Evolutionary conservation across 2,888 invertebrate genomes (phyloP).

Genomic region (Rhamphomyia laevipes): DNA sequence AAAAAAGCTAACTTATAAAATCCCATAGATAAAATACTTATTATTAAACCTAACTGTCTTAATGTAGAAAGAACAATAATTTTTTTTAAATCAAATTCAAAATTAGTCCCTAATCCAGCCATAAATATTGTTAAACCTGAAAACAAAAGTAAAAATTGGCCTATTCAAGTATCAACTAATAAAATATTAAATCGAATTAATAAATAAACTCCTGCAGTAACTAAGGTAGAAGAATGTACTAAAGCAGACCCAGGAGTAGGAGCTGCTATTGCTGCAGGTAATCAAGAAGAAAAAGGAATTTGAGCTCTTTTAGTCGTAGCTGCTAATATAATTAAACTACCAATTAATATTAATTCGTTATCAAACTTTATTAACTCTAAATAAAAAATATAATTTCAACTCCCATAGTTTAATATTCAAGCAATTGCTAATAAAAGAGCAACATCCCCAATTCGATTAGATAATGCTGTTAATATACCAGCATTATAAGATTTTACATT

Average conservation of each 20-base stretch:
- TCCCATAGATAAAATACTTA: slow-evolving; percentile 48
- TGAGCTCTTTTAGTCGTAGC: too few relatives aligned
- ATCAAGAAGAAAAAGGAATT: too few relatives aligned
- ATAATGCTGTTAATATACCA: slow-evolving; percentile 58
- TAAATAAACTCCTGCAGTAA: too few relatives aligned
- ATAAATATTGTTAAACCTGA: slow-evolving; percentile 49
- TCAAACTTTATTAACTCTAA: slow-evolving; percentile 40
- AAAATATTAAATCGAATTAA: too few relatives aligned
- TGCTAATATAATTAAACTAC: too few relatives aligned
- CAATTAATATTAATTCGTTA: slow-evolving; percentile 38
- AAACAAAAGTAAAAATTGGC: too few relatives aligned
- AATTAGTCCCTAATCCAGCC: slow-evolving; percentile 47
- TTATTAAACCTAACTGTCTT: slow-evolving; percentile 64
- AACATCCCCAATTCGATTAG: slow-evolving; percentile 64
- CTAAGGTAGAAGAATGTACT: too few relatives aligned
- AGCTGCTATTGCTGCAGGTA: too few relatives aligned
- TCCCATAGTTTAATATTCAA: slow-evolving; percentile 44
- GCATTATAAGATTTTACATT: slow-evolving; percentile 56
- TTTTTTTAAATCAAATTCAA: slow-evolving; percentile 63
- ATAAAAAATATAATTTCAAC: slow-evolving; percentile 45
- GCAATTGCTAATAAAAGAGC: slow-evolving; percentile 49
- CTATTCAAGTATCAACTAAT: too few relatives aligned
- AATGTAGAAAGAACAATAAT: slow-evolving; percentile 68
- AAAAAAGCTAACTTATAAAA: slow-evolving; percentile 49
- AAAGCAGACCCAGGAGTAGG: too few relatives aligned